Base-by-base conservation (phyloP, 2,888 invertebrate species). In the Agrilus mali region DNA sequence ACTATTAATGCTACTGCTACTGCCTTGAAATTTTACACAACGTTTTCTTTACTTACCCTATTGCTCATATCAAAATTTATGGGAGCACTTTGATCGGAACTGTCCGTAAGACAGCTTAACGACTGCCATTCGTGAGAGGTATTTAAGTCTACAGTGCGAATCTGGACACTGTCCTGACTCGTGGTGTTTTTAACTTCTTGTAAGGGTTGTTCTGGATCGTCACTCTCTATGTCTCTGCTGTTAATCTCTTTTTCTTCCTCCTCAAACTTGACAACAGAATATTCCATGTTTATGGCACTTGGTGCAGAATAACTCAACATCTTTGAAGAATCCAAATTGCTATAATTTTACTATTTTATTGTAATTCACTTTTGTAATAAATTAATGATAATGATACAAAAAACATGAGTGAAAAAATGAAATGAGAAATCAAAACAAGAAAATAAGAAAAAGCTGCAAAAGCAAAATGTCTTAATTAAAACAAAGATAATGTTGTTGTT, bases 1-100 rank as follows among this genome's bases (percentile, higher is more conserved):
- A 27, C 27, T 10, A 10, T 4, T 27, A 10, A 10, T 27, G 27
- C 10, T 27, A 27, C 10, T 27, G 27, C 10, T 27, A 27, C 10
- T 4, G 10, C 8, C 2, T 7, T 27, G 27, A 27, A 27, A 27
- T 27, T 27, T 27, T 8, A 10, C 27, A 27, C 8, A 3, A 4
- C 4, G 27, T 27, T 27, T 27, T 15, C 12, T 2, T 40, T 32
- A 60, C 72, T 65, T 60, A 86, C 90, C 59, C 92, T 75, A 66
- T 93, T 93, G 45, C 89, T 88, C 80, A 92, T 83, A 60, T 93
- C 92, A 60, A 93, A 92, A 66, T 88, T 85, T 50, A 92, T 82
- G 0, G 92, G 90, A 34, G 86, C 90, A 57, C 87, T 87, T 60
- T 90, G 89, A 58, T 92, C 90, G 1, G 89, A 89, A 62, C 88